Evolutionary conservation across 2,888 invertebrate genomes (phyloP).

Genomic region (Synergus gifuensis): DNA sequence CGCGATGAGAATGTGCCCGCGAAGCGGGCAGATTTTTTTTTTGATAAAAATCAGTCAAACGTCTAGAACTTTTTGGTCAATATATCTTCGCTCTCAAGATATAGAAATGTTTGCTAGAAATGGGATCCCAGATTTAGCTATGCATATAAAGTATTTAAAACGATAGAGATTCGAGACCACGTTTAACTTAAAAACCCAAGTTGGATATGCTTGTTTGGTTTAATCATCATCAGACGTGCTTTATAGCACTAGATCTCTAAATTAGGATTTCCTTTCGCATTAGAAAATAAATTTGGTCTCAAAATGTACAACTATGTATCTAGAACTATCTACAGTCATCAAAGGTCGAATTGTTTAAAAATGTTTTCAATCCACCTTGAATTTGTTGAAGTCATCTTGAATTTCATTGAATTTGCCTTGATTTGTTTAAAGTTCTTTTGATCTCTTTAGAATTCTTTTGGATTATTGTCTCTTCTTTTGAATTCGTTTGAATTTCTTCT

Average conservation of each 20-base stretch:
- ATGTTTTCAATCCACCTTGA: too few relatives aligned
- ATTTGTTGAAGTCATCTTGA: too few relatives aligned
- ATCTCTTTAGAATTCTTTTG: too few relatives aligned
- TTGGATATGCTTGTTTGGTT: not conserved
- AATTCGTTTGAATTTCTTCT: too few relatives aligned
- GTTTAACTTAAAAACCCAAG: not conserved
- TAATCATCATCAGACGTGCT: not conserved
- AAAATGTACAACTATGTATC: too few relatives aligned
- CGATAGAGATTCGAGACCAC: not conserved
- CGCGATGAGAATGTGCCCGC: too few relatives aligned
- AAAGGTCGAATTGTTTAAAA: too few relatives aligned
- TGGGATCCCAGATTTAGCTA: not conserved
- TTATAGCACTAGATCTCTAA: not conserved
- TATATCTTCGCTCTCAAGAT: not conserved
- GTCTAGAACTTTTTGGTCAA: not conserved
- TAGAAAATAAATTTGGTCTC: not conserved
- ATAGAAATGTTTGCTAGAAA: not conserved
- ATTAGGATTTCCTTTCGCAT: not conserved
- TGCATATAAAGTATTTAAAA: slow-evolving; percentile 7
- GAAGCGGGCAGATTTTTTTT: too few relatives aligned
- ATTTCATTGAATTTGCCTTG: too few relatives aligned
- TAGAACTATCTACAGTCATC: too few relatives aligned
- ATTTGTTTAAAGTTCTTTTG: too few relatives aligned
- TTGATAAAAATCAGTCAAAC: not conserved
- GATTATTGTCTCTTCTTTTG: too few relatives aligned